Base-by-base conservation (phyloP, 2,888 invertebrate genomes). In the Caradrina clavipalpis region DNA sequence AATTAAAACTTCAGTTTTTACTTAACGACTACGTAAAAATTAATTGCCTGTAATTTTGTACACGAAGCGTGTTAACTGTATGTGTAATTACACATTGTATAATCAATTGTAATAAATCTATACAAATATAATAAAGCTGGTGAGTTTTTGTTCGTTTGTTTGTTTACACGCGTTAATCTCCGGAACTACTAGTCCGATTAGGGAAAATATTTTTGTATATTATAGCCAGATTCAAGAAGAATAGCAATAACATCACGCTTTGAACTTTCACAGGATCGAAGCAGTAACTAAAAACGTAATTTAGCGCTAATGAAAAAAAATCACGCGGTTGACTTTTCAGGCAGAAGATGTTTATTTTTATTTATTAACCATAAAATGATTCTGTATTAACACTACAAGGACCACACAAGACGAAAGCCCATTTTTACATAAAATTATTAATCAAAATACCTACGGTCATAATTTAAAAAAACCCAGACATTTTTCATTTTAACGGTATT, bases 401-500 rank as follows among this genome's bases (percentile, higher is more conserved):
- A 73, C 78, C 64, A 73, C 64, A 62, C 54, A 62, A 11, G 2
- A 5, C 10, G 47, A 42, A 50, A 73, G 26, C 21, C 49, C n/a
- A 42, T 21, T 31, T 39, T 19, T 11, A 47, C 21, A 51, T 65
- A 19, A 61, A 63, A 47, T 26, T 11, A 1, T 35, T 8, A 31
- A 58, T 54, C 15, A 65, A 51, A 71, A 50, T 45, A 45, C 45
- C 45, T 81, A 82, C 68, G 58, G 50, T 55, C 82, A 72, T 86
- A 87, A 85, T 83, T 86, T 83, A 87, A 84, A 72, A 53, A 47
- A 84, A 71, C 65, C 74, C 73, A 76, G 83, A 57, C 82, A 81
- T 88, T 89, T 85, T 76, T 87, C 82, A 87, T 84, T 87, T 83
- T 84, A 86, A 83, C 90, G 75, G 82, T 86, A 87, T 86, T 86